Percentiles rank a stretch among this genome's conserved stretches.
phyloP scores from a whole-genome alignment of 2,797 vertebrate genomes.

The Taenioides sp. region DNA sequence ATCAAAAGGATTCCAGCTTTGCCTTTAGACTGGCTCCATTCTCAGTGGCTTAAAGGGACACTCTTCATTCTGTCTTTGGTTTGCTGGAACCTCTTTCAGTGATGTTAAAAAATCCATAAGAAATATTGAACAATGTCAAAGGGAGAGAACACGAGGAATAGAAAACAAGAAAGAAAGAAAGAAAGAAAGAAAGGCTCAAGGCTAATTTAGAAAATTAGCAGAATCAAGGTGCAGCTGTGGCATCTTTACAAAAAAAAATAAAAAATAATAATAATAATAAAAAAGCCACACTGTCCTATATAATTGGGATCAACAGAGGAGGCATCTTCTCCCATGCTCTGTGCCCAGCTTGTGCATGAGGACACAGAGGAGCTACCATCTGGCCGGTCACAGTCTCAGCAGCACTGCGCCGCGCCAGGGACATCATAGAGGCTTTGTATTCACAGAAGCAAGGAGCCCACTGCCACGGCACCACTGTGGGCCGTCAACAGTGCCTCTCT shows the following conservation, averaged over 20 bases:
- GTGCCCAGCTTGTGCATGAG: constrained; percentile 79
- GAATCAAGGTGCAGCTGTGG: constrained; percentile 68
- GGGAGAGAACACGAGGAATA: constrained; percentile 58
- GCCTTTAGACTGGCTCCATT: constrained; percentile 67
- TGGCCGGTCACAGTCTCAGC: constrained; percentile 61
- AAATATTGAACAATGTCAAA: constrained; percentile 57
- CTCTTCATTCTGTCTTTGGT: constrained; percentile 81
- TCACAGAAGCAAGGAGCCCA: constrained; percentile 83
- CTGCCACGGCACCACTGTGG: constrained; percentile 74
- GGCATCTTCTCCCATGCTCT: constrained; percentile 76
- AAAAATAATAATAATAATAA: constrained; percentile 31
- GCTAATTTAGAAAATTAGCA: constrained; percentile 76
- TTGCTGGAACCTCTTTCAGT: constrained; percentile 70
- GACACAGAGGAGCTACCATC: constrained; percentile 86
- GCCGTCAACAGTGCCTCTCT: constrained; percentile 75
- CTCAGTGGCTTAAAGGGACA: constrained; percentile 77
- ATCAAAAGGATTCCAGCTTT: constrained; percentile 60
- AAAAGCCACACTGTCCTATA: constrained; percentile 59
- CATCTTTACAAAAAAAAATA: constrained; percentile 45
- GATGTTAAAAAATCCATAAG: constrained; percentile 42
- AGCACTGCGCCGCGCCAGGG: constrained; percentile 67
- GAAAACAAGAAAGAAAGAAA: constrained; percentile 49
- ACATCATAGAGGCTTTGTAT: constrained; percentile 81
- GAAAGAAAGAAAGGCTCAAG: constrained; percentile 52
- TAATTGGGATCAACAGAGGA: constrained; percentile 73